These are phyloP conservation scores for Gymnobelideus leadbeateri DNA, from an alignment of 2,113 vertebrate genomes.

Conservation along the genomic window DNA sequence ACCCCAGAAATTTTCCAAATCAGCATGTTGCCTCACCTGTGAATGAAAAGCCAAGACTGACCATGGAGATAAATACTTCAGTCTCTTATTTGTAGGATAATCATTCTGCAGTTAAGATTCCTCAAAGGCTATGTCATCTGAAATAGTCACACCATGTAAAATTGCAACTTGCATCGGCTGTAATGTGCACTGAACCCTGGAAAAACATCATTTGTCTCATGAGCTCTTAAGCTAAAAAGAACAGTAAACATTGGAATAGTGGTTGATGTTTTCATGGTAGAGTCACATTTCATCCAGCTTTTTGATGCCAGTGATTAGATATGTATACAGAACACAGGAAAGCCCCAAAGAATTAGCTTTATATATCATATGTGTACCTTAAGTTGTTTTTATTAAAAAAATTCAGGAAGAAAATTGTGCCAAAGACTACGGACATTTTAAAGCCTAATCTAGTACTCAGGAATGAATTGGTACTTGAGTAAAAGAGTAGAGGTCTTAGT, in stretches of 20 bases:
- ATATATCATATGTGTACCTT: neutral
- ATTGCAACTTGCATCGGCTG: neutral
- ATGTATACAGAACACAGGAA: constrained; percentile 1
- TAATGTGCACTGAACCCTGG: neutral
- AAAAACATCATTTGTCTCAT: constrained; percentile 2
- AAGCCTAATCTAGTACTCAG: constrained; percentile 13
- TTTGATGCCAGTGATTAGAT: neutral
- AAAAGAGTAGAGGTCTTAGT: neutral
- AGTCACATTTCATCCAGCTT: constrained; percentile 18
- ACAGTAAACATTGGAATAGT: neutral
- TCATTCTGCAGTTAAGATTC: neutral
- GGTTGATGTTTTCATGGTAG: neutral
- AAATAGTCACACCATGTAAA: neutral
- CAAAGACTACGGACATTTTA: constrained; percentile 43
- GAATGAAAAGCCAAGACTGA: constrained; percentile 31
- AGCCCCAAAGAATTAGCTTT: neutral
- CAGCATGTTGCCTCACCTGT: neutral
- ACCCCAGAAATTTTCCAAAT: constrained; percentile 1
- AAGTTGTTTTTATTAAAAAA: constrained; percentile 25
- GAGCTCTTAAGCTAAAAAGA: constrained; percentile 27
- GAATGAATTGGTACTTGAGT: constrained; percentile 13
- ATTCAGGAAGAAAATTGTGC: constrained; percentile 26
- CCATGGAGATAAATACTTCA: neutral
- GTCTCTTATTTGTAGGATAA: neutral
- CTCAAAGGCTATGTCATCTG: neutral